Conservation (phyloP, 2,113 vertebrate genomes). For the Bostrychus sinensis region DNA sequence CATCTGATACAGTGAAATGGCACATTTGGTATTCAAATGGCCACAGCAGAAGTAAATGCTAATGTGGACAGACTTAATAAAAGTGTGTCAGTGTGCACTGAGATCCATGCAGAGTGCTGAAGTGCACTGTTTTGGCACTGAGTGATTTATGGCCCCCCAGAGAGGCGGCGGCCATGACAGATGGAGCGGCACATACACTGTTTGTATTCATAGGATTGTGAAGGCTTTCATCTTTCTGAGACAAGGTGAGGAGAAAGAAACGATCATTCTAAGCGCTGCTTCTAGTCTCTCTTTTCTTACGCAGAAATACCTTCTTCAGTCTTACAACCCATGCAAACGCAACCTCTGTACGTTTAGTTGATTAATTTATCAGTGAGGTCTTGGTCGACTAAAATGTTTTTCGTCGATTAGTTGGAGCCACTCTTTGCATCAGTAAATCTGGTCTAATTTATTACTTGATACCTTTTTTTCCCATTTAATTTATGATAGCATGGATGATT, state of each 20-base stretch:
- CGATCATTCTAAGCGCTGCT: background rate
- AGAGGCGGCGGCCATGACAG: constrained; percentile 30
- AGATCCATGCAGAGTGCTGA: constrained; percentile 14
- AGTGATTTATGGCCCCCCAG: constrained; percentile 58
- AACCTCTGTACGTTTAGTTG: too few species aligned
- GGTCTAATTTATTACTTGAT: too few species aligned
- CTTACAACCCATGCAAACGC: too few species aligned
- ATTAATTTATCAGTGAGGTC: too few species aligned
- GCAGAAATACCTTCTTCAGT: too few species aligned
- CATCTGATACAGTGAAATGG: constrained; percentile 17
- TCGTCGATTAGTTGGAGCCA: too few species aligned
- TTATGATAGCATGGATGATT: too few species aligned
- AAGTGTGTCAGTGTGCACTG: constrained; percentile 3
- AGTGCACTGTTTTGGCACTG: constrained; percentile 57
- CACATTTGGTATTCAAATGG: constrained; percentile 48
- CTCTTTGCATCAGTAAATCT: too few species aligned
- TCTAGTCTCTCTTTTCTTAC: too few species aligned
- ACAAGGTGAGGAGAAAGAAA: constrained; percentile 22
- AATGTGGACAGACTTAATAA: constrained; percentile 20
- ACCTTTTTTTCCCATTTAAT: too few species aligned
- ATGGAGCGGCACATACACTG: constrained; percentile 32
- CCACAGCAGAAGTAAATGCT: constrained; percentile 33
- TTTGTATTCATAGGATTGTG: constrained; percentile 25
- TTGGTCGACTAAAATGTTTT: too few species aligned
- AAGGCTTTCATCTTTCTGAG: constrained; percentile 24